These are phyloP conservation scores for Conistra vaccinii DNA, from an alignment of 2,888 invertebrate genomes.

Conservation along the genomic window DNA sequence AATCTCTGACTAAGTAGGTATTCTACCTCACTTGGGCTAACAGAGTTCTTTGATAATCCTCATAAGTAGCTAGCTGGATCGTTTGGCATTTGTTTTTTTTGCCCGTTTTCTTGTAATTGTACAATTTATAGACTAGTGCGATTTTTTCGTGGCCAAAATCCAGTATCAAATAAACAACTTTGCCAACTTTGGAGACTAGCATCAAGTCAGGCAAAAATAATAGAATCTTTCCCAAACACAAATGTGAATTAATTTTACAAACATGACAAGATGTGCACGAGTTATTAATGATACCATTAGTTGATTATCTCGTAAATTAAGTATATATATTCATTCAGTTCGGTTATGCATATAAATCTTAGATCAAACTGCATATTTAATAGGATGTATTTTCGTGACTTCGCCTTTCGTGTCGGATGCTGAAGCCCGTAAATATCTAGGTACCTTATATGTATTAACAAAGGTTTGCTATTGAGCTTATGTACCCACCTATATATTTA, in stretches of 20 bases:
- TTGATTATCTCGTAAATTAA: background rate
- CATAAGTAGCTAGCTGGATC: background rate
- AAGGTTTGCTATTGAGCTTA: constrained; percentile 22
- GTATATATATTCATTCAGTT: background rate
- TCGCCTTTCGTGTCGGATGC: constrained; percentile 18
- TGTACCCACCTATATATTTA: background rate
- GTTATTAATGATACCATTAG: background rate
- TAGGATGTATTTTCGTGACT: constrained; percentile 45
- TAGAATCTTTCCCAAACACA: background rate
- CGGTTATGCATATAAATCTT: background rate
- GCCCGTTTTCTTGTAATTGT: no score
- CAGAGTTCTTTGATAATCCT: background rate
- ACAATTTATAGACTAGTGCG: no score
- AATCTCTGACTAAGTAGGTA: no score
- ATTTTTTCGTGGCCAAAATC: background rate
- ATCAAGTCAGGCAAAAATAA: constrained; percentile 1
- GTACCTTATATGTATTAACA: constrained; percentile 3
- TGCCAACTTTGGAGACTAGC: background rate
- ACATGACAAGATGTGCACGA: background rate
- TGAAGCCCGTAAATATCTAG: background rate
- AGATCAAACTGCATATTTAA: background rate
- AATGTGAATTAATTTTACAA: background rate
- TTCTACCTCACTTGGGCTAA: background rate
- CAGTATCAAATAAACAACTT: background rate
- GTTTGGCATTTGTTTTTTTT: background rate